Conservation (phyloP, 2,888 invertebrate genomes). For the Minunthozetes semirufus region DNA sequence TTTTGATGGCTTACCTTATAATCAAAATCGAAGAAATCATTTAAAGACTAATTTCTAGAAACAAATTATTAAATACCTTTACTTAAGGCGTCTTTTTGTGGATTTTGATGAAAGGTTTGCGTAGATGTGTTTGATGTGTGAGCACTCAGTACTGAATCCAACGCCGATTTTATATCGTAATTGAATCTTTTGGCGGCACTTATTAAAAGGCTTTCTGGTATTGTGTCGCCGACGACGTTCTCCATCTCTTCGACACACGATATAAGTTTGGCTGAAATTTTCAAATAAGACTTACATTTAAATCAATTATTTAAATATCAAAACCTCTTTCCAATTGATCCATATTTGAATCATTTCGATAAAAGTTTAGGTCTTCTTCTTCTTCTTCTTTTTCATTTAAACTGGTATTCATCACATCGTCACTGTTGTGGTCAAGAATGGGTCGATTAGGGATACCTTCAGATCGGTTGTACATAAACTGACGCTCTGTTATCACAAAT, state of each 20-base stretch:
- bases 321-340: conserved; percentile 43
- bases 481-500: neutral
- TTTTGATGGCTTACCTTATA: no score
- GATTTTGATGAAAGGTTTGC: neutral
- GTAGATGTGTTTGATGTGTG: conserved; percentile 46
- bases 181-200: conserved; percentile 64
- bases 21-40: no score
- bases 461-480: conserved; percentile 32
- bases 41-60: no score
- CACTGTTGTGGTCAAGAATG: neutral
- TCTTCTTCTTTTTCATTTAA: conserved; percentile 62
- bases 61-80: no score
- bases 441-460: neutral
- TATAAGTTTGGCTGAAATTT: conserved; percentile 58
- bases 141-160: conserved; percentile 61
- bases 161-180: conserved; percentile 64
- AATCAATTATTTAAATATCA: neutral
- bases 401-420: neutral
- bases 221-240: conserved; percentile 67
- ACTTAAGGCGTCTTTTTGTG: neutral
- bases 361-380: conserved; percentile 50
- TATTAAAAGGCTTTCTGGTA: conserved; percentile 65
- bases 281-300: neutral
- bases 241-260: conserved; percentile 77
- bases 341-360: conserved; percentile 45